Percentiles rank a stretch among this genome's conserved stretches.
Evolutionary conservation across 2,888 invertebrate species (phyloP).

Genomic region (Ferdinandea cuprea): DNA sequence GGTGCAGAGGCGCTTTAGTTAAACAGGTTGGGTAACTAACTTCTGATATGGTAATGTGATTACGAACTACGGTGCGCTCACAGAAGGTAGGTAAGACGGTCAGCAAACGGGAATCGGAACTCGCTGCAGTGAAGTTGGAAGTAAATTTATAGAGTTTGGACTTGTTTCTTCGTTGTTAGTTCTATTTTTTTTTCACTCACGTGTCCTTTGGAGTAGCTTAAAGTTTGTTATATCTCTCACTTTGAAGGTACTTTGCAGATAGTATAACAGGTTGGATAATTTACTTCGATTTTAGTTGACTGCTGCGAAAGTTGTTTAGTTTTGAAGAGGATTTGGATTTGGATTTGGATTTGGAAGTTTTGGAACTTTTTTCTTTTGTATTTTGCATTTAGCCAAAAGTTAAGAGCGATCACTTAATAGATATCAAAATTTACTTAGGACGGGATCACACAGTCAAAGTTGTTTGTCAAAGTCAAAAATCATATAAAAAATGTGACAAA

Average conservation of each 20-base stretch:
- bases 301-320: slow-evolving; percentile 9
- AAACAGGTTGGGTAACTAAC: slow-evolving; percentile 55
- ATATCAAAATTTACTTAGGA: too few species aligned
- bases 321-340: slow-evolving; percentile 8
- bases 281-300: slow-evolving; percentile 10
- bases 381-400: not conserved
- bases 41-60: slow-evolving; percentile 71
- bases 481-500: too few species aligned
- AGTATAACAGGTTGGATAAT: slow-evolving; percentile 20
- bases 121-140: not conserved
- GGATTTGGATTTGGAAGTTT: not conserved
- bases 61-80: slow-evolving; percentile 53
- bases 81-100: slow-evolving; percentile 36
- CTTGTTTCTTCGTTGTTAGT: slow-evolving; percentile 3
- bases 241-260: slow-evolving; percentile 5
- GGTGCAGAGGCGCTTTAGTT: not conserved
- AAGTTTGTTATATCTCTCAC: slow-evolving; percentile 22
- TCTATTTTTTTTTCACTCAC: slow-evolving; percentile 4
- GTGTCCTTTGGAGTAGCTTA: slow-evolving; percentile 43
- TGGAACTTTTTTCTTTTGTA: not conserved
- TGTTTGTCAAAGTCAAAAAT: too few species aligned
- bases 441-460: too few species aligned
- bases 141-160: slow-evolving; percentile 53
- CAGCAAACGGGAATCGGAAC: not conserved
- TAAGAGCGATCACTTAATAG: not conserved